Evolutionary conservation across 1,140 invertebrate species (phyloP), one percentile per base, ranked within the genome.

Genomic region (Plutomurus gul): DNA sequence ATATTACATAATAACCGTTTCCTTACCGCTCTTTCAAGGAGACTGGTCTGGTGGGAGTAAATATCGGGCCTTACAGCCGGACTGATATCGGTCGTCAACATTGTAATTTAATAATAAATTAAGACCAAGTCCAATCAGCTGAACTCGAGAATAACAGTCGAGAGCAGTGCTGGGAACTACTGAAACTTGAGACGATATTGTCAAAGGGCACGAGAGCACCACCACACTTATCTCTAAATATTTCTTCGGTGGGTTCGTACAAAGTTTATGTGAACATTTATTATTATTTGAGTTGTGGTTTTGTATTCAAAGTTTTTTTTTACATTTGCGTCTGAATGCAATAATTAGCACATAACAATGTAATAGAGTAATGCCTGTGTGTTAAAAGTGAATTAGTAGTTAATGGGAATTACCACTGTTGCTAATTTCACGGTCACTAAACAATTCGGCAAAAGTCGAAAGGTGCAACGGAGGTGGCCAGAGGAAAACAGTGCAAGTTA

Each of bases 61-160:
- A 83, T 51, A 51, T 83, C 82, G 22, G 82, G 82, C 65, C 82
- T 70, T 43, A 83, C 75, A 46, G 80, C 82, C 65, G 82, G 82
- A 65, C 75, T 80, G 40, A 83, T 83, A 71, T 83, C 82, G 49
- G 82, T 83, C 51, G 82, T 83, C 78, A 83, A 72, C 82, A 83
- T 83, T 40, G 49, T 78, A 72, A n/a, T n/a, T n/a, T 27, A 46
- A 5, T 39, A 40, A 72, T 72, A 72, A 40, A 72, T 72, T 65
- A 65, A 65, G 56, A n/a, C 18, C 18, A 20, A 51, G 30, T 65
- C 16, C 30, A 65, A 33, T 65, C 56, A 65, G 56, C 56, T n/a
- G 13, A 65, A 65, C 25, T 43, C 2, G 11, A 43, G 11, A 43
- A 43, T 43, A 43, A 3, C 11, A 43, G n/a, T n/a, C n/a, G 39